Evolutionary conservation across 1,140 invertebrate species (phyloP), one percentile per base, ranked within the genome.

Genomic region (Olivierus martensii): DNA sequence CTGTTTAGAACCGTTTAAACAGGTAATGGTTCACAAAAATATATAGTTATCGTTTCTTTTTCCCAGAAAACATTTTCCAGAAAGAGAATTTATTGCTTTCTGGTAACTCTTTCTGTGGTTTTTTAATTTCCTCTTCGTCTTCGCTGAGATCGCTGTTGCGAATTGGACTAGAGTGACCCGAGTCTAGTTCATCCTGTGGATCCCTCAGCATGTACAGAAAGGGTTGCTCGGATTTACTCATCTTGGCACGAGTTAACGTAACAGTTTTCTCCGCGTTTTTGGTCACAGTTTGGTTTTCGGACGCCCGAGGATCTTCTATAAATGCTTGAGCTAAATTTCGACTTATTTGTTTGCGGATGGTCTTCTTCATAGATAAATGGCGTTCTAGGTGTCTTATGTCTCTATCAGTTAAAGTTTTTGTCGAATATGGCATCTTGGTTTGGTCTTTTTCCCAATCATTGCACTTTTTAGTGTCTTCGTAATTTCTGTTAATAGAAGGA

Each of bases 321-420:
- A 83, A 82, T 6, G 81, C 80, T 62, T 82, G 78, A 11, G 54
- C 51, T 44, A 87, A 70, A 63, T 86, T 83, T 5, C 83, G 72
- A 81, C 85, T 87, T 60, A 87, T 85, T 69, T 86, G 85, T 67
- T 85, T 87, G 41, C 83, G 68, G 52, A 86, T 85, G 9, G 83
- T 86, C 65, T 87, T 87, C 70, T 87, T 87, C 84, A 87, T 87
- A 56, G 82, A 85, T 49, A 87, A 71, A 65, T 86, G 83, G 52
- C 82, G 72, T 62, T 87, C 83, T 39, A 87, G 67, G 10, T 83
- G 83, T 64, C 84, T 82, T 15, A 82, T 78, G 63, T 83, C 80
- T 17, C 75, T 77, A 58, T 80, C 80, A 9, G 74, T 73, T 53
- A 79, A 69, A 2, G 75, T 75, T 56, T 76, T 75, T 61, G 71